phyloP scores from a whole-genome alignment of 2,888 invertebrate genomes.

The Buathra laborator region DNA sequence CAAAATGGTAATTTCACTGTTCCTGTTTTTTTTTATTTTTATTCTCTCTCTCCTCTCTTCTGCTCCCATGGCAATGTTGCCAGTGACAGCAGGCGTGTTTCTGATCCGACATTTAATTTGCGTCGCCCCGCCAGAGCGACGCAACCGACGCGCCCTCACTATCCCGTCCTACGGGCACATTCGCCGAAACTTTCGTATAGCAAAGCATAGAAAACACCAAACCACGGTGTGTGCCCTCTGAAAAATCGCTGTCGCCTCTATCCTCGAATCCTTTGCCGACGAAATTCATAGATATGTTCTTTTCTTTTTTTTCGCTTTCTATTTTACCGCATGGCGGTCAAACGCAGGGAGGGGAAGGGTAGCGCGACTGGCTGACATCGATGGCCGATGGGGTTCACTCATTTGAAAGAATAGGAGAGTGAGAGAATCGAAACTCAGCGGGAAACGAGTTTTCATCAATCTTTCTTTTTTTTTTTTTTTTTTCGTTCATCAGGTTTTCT shows the following conservation, averaged over 20 bases:
- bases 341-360: slow-evolving; percentile 17
- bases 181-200: slow-evolving; percentile 54
- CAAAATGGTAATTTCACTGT: slow-evolving; percentile 76
- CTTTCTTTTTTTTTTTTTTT: not conserved
- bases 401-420: slow-evolving; percentile 8
- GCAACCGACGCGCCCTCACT: slow-evolving; percentile 53
- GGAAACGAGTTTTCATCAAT: slow-evolving; percentile 50
- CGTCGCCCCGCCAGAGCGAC: slow-evolving; percentile 69
- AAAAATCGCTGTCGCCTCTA: slow-evolving; percentile 56
- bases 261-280: slow-evolving; percentile 31
- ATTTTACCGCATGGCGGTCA: slow-evolving; percentile 48
- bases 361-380: slow-evolving; percentile 50
- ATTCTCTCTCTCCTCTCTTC: slow-evolving; percentile 55
- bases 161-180: slow-evolving; percentile 55
- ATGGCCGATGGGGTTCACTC: slow-evolving; percentile 33
- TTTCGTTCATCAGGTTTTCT: slow-evolving; percentile 27
- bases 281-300: slow-evolving; percentile 18
- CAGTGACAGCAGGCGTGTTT: slow-evolving; percentile 77
- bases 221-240: slow-evolving; percentile 35
- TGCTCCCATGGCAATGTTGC: slow-evolving; percentile 73
- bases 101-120: slow-evolving; percentile 80
- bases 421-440: slow-evolving; percentile 12
- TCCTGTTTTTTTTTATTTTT: slow-evolving; percentile 45
- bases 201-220: slow-evolving; percentile 26
- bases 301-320: slow-evolving; percentile 34